Evolutionary conservation across 2,888 invertebrate species (phyloP), one percentile per base, ranked within the genome.

Genomic region (Pocota personata): DNA sequence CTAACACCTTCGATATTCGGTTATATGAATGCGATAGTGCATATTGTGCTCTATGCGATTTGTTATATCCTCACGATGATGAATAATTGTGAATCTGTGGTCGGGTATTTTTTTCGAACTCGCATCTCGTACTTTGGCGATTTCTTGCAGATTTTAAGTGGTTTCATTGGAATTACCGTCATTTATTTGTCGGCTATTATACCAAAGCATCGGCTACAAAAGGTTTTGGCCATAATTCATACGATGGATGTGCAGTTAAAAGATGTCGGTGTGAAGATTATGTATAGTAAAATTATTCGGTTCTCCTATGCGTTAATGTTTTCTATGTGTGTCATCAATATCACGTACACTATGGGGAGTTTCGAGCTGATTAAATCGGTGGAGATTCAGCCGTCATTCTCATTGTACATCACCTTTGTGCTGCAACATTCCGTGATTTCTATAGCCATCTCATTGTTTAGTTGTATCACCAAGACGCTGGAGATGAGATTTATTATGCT

Each of bases 61-160:
- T 91, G 91, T 82, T 92, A 92, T 66, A 64, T 88, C 2, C 3
- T 90, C 0, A 91, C 92, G 2, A 80, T 92, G n/a, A 30, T 83
- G 3, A 91, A 92, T 71, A 88, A 89, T 66, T 91, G 89, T 71
- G 92, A 92, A 80, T 91, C 92, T 0, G 89, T 92, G 2, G 91
- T 91, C 30, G 91, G 92, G 7, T 92, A 92, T 75, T 91, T 92
- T 57, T 91, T 92, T 62, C 90, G 90, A 10, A 90, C 92, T 7
- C 89, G 89, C 7, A 90, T 92, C 24, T 90, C 92, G 1, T 89
- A 89, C 24, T 89, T 92, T 55, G 92, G 92, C 3, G 92, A 92
- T 60, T 89, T 90, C 46, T 79, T 92, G 87, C 92, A 92, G 88
- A 90, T 91, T 12, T 76, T 91, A 0, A 90, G 90, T 58, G 91